These are phyloP conservation scores for Chaenocephalus aceratus DNA, from an alignment of 2,113 vertebrate genomes.

Conservation along the genomic window DNA sequence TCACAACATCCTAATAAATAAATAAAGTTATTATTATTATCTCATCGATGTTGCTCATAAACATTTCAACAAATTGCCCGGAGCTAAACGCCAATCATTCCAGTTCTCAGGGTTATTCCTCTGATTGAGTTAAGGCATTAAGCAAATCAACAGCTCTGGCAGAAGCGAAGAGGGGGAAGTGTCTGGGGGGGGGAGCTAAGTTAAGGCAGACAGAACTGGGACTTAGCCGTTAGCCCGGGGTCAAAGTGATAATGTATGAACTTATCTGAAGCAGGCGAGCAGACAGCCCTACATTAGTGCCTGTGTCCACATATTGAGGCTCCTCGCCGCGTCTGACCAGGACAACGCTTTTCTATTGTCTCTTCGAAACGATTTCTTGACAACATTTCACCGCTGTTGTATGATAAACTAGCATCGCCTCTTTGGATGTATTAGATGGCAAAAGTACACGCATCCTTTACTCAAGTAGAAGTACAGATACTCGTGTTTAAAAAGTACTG, in stretches of 20 bases:
- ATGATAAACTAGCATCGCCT: too few relatives aligned
- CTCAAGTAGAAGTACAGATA: too few relatives aligned
- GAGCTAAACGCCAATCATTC: conserved; percentile 47
- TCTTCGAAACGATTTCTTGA: too few relatives aligned
- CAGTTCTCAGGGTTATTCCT: conserved; percentile 64
- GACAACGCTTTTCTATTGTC: too few relatives aligned
- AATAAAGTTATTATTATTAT: too few relatives aligned
- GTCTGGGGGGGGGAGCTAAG: conserved; percentile 68
- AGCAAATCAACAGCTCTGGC: conserved; percentile 69
- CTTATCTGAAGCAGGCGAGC: conserved; percentile 60
- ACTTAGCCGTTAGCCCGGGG: conserved; percentile 75
- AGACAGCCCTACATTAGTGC: conserved; percentile 64
- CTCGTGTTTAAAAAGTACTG: too few relatives aligned
- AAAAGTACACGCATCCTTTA: too few relatives aligned
- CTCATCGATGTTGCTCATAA: conserved; percentile 26
- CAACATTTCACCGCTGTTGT: too few relatives aligned
- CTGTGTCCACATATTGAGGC: too few relatives aligned
- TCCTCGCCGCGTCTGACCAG: too few relatives aligned
- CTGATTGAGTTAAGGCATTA: conserved; percentile 73
- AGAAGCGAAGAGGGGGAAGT: conserved; percentile 48
- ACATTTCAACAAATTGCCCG: conserved; percentile 29
- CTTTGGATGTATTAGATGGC: too few relatives aligned
- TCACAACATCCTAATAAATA: too few relatives aligned
- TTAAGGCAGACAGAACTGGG: conserved; percentile 80
- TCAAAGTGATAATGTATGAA: conserved; percentile 79